Evolutionary conservation across 2,797 vertebrate species (phyloP).

Genomic region (Dipus sagitta): DNA sequence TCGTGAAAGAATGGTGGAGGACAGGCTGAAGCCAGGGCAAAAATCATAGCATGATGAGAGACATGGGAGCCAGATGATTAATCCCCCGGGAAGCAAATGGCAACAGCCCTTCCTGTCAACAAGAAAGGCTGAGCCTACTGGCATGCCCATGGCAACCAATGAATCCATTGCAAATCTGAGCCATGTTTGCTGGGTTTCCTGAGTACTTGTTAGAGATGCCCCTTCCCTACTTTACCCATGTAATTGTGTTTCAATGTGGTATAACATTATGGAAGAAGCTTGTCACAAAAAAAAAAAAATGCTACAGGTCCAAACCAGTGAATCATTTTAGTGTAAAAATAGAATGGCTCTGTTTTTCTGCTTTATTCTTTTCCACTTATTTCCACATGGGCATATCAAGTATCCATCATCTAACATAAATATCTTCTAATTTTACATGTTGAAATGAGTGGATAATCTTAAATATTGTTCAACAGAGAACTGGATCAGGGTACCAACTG

Average conservation of each 20-base stretch:
- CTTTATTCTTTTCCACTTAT: conserved; percentile 37
- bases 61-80: not conserved
- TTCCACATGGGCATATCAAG: not conserved
- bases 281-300: not conserved
- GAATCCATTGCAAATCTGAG: not conserved
- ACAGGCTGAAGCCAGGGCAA: not conserved
- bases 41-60: not conserved
- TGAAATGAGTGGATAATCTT: conserved; percentile 51
- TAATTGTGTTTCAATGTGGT: not conserved
- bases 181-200: not conserved
- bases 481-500: not conserved
- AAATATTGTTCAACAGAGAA: conserved; percentile 47
- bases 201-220: not conserved
- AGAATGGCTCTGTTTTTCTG: conserved; percentile 11
- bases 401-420: not conserved
- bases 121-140: not conserved
- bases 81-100: not conserved
- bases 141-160: not conserved
- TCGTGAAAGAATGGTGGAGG: not conserved
- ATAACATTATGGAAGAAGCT: not conserved
- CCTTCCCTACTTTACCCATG: not conserved
- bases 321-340: not conserved
- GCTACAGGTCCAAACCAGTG: not conserved
- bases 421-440: conserved; percentile 35
- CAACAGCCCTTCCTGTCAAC: not conserved